Conservation (phyloP, 2,113 vertebrate genomes). For the Ivindomyrus marchei region DNA sequence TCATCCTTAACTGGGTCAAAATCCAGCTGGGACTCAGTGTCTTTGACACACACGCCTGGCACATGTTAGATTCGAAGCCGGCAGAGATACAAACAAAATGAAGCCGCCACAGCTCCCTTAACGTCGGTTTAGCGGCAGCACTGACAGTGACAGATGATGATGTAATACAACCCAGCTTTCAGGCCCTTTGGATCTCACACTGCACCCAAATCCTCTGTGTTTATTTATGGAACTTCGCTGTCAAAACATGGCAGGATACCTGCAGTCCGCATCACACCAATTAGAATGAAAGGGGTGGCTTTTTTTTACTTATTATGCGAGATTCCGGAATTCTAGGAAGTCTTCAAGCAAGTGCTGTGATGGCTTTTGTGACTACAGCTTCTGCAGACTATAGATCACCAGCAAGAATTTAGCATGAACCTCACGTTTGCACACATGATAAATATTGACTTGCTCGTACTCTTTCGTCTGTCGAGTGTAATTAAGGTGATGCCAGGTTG, state of each 20-base stretch:
- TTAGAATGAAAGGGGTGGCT: not conserved
- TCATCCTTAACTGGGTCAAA: not conserved
- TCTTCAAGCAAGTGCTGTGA: conserved; percentile 39
- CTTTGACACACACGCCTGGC: not conserved
- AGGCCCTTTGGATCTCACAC: not conserved
- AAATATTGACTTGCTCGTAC: conserved; percentile 57
- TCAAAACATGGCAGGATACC: not conserved
- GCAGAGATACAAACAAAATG: not conserved
- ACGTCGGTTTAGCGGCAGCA: not conserved
- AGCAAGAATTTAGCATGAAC: conserved; percentile 39
- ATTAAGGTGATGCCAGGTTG: conserved; percentile 52
- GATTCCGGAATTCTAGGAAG: conserved; percentile 41
- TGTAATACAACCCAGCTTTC: not conserved
- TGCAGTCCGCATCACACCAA: not conserved
- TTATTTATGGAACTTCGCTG: not conserved
- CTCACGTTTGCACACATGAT: conserved; percentile 42
- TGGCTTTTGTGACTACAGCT: conserved; percentile 36
- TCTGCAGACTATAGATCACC: conserved; percentile 38
- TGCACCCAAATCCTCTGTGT: not conserved
- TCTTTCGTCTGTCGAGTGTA: conserved; percentile 45
- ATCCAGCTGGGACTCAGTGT: not conserved
- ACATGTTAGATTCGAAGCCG: not conserved
- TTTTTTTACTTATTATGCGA: not conserved
- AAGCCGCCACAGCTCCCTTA: not conserved
- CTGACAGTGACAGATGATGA: not conserved